Conservation (phyloP, 2,888 invertebrate species). For the Parasteatoda lunata region DNA sequence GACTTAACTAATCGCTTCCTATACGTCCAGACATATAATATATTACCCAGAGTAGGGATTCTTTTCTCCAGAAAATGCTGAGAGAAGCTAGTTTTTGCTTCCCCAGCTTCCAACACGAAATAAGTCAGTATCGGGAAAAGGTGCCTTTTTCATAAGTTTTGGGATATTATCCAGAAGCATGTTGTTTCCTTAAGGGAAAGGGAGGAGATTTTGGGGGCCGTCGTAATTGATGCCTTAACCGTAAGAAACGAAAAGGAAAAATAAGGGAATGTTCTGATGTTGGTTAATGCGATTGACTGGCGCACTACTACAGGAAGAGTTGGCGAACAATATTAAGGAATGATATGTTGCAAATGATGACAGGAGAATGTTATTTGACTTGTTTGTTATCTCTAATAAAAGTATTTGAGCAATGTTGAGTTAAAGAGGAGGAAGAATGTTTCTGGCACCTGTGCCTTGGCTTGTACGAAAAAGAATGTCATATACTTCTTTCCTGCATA, state of each 20-base stretch:
- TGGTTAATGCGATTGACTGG: conserved; percentile 50
- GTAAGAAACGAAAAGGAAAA: conserved; percentile 12
- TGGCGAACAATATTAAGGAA: conserved; percentile 29
- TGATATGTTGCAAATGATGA: conserved; percentile 20
- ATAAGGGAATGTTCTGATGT: conserved; percentile 19
- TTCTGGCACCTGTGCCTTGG: background rate
- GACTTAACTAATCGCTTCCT: conserved; percentile 51
- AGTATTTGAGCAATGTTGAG: background rate
- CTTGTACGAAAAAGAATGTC: too few relatives aligned
- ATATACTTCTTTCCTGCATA: too few relatives aligned
- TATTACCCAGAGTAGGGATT: conserved; percentile 17
- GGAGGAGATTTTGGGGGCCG: background rate
- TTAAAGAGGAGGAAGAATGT: background rate
- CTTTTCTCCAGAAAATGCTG: conserved; percentile 32
- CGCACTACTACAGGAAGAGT: conserved; percentile 7
- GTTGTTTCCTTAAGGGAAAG: conserved; percentile 38
- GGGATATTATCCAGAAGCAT: conserved; percentile 47
- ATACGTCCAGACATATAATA: conserved; percentile 20
- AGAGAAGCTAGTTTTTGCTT: conserved; percentile 7
- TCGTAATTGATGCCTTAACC: conserved; percentile 51
- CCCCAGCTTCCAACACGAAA: background rate
- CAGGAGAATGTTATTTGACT: conserved; percentile 21
- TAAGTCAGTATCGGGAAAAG: conserved; percentile 1
- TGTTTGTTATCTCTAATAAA: conserved; percentile 8
- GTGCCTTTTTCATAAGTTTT: conserved; percentile 36